These are phyloP conservation scores for Aplodontia rufa DNA, from an alignment of 2,113 vertebrate genomes.

Conservation along the genomic window DNA sequence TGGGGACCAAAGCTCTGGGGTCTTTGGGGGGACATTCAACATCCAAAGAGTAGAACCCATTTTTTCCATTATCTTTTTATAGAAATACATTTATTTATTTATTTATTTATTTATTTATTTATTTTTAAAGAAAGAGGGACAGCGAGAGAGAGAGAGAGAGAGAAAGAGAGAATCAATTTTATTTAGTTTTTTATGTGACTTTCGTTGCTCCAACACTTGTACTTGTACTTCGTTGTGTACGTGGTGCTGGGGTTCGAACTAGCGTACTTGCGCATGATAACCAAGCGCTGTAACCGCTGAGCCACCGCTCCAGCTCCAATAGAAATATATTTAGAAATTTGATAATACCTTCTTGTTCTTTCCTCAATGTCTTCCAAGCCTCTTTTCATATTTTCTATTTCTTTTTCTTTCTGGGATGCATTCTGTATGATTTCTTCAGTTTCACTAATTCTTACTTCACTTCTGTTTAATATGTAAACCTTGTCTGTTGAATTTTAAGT, in stretches of 20 bases:
- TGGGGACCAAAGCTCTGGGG: not conserved
- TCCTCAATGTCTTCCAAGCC: not conserved
- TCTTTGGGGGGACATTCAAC: not conserved
- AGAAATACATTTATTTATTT: too few species aligned
- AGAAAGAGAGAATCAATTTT: too few species aligned
- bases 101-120: too few species aligned
- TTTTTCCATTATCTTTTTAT: not conserved
- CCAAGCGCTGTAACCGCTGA: too few species aligned
- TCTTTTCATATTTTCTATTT: not conserved
- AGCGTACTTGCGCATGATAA: too few species aligned
- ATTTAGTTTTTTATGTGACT: too few species aligned
- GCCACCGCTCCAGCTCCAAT: too few species aligned
- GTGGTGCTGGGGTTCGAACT: too few species aligned
- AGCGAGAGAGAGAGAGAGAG: too few species aligned
- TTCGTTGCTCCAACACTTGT: too few species aligned
- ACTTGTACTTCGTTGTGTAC: too few species aligned
- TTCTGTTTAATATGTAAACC: not conserved
- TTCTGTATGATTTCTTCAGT: not conserved
- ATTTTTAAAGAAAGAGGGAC: too few species aligned
- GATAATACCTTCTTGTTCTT: not conserved
- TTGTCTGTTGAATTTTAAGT: not conserved
- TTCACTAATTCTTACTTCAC: not conserved
- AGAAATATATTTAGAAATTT: conserved; percentile 15
- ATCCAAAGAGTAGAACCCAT: not conserved
- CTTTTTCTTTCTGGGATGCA: not conserved